phyloP scores from a whole-genome alignment of 2,888 invertebrate species.

The Plebejus melissa region DNA sequence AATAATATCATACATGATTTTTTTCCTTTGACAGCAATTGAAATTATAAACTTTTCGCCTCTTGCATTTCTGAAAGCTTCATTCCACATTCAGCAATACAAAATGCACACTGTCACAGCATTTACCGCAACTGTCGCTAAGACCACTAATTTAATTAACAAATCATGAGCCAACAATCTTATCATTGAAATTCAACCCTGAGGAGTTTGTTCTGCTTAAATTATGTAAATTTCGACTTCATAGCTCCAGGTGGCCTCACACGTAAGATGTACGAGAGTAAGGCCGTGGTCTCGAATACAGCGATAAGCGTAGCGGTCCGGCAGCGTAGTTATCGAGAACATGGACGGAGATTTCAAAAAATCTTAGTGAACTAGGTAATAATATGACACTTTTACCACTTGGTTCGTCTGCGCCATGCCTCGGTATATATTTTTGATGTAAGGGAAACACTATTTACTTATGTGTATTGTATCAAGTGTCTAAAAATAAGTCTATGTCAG shows the following conservation, averaged over 20 bases:
- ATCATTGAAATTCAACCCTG: conserved; percentile 31
- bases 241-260: conserved; percentile 40
- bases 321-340: not conserved
- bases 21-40: too few species aligned
- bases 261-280: conserved; percentile 37
- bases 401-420: too few species aligned
- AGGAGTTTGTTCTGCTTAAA: conserved; percentile 38
- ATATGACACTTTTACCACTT: not conserved
- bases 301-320: not conserved
- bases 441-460: not conserved
- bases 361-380: not conserved
- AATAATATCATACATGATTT: too few species aligned
- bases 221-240: conserved; percentile 43
- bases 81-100: not conserved
- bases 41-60: too few species aligned
- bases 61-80: not conserved
- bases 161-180: not conserved
- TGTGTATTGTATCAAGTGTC: not conserved
- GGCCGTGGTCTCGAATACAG: not conserved
- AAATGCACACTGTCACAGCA: not conserved
- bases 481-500: not conserved
- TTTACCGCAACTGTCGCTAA: not conserved
- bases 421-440: not conserved
- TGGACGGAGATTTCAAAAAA: not conserved
- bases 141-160: conserved; percentile 6